Evolutionary conservation across 2,888 invertebrate genomes (phyloP).

Genomic region (Synergus japonicus): DNA sequence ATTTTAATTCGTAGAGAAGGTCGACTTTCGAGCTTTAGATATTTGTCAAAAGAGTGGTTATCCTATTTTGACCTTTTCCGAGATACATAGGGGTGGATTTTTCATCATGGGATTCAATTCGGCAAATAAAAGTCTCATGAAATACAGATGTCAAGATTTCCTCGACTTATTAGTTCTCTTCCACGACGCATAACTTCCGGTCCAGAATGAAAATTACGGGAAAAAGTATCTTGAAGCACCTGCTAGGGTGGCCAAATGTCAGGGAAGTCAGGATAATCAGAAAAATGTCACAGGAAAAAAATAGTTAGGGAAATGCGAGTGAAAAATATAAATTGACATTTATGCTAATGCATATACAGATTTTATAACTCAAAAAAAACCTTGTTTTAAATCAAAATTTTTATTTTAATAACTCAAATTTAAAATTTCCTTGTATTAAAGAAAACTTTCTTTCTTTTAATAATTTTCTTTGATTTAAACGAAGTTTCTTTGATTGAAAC

Average conservation of each 20-base stretch:
- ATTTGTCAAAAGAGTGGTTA: neutral
- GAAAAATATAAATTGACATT: too few relatives aligned
- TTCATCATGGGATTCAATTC: neutral
- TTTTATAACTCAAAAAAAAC: too few relatives aligned
- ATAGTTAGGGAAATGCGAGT: too few relatives aligned
- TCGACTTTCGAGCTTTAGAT: constrained; percentile 11
- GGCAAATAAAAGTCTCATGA: neutral
- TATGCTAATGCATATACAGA: too few relatives aligned
- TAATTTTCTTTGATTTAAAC: too few relatives aligned
- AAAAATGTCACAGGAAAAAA: too few relatives aligned
- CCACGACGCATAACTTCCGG: constrained; percentile 8
- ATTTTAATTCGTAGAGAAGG: constrained; percentile 36
- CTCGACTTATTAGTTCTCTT: constrained; percentile 26
- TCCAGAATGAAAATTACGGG: constrained; percentile 23
- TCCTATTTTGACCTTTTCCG: neutral
- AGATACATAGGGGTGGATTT: neutral
- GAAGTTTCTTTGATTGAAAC: too few relatives aligned
- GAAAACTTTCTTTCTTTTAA: too few relatives aligned
- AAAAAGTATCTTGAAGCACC: constrained; percentile 9
- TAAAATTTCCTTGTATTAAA: too few relatives aligned
- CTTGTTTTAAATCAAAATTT: too few relatives aligned
- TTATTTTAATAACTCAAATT: too few relatives aligned
- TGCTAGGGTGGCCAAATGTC: neutral
- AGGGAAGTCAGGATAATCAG: too few relatives aligned
- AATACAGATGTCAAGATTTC: constrained; percentile 14